Conservation (phyloP, 37 sponge, comb jelly and placozoan genomes). For the Lycopodina hypogea region DNA sequence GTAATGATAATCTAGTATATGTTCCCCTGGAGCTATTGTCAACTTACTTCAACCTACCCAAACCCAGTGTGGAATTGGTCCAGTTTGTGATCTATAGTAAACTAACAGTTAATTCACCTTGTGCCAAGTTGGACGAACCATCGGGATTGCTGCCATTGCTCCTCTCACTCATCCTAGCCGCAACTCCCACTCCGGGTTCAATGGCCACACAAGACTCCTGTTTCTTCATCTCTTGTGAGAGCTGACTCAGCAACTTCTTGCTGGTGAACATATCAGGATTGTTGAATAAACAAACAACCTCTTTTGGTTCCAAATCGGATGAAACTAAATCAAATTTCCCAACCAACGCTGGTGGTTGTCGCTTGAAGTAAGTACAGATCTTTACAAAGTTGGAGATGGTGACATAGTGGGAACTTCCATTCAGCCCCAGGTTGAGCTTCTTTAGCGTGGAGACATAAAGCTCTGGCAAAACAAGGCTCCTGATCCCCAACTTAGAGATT, state of each 20-base stretch:
- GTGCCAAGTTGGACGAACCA: neutral
- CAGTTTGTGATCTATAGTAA: no score
- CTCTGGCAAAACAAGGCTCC: slow-evolving; percentile 37
- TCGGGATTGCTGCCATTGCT: slow-evolving; percentile 2
- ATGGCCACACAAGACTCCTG: neutral
- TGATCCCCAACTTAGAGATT: slow-evolving; percentile 43
- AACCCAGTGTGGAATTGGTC: no score
- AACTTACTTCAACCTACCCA: no score
- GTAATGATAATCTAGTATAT: no score
- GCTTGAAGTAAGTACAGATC: slow-evolving; percentile 41
- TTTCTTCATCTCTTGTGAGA: slow-evolving; percentile 7
- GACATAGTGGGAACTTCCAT: slow-evolving; percentile 48
- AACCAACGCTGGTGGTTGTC: slow-evolving; percentile 13
- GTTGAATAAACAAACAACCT: slow-evolving; percentile 27
- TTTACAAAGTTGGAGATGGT: slow-evolving; percentile 46
- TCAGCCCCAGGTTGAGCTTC: slow-evolving; percentile 39
- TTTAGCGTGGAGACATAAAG: slow-evolving; percentile 39
- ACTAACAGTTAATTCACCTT: slow-evolving; percentile 7
- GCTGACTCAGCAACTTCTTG: slow-evolving; percentile 14
- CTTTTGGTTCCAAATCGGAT: slow-evolving; percentile 14
- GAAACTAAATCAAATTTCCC: slow-evolving; percentile 19
- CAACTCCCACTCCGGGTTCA: neutral
- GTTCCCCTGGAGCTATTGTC: no score
- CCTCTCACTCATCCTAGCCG: neutral
- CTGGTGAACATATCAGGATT: neutral